Base-by-base conservation (phyloP, 2,888 invertebrate genomes). In the Drosophila maculinotata region DNA sequence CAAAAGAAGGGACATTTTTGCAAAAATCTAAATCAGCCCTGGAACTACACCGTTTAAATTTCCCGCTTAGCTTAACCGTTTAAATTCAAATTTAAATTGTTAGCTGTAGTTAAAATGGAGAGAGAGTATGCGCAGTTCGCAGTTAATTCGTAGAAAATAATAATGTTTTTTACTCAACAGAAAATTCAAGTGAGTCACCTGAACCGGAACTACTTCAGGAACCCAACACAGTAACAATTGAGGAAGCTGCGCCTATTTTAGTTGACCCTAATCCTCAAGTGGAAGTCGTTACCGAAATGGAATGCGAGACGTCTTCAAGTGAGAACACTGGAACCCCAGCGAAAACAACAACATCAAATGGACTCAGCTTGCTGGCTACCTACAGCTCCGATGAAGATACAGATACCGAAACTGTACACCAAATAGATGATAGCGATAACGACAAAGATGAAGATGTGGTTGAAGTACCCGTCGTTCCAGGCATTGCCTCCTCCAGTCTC, bases 341-440 rank as follows among this genome's bases (percentile, higher is more conserved):
- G 2, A 67, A 38, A 9, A 9, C 23, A 10, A 26, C 12, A 6
- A 5, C 25, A 5, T 47, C 76, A 20, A 79, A 81, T 26, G 82
- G 90, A 0, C 76, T 90, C 0, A 72, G 88, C 10, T 67, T 91
- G n/a, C 65, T 91, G 2, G 80, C 90, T 2, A 82, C 88, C 48
- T 91, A 91, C 39, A 75, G 76, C 25, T 89, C 91, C 0, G 82
- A 81, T 25, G 69, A 47, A n/a, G 77, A 74, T 1, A 74, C 85
- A 1, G 83, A 82, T 14, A 38, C 36, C 2, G 67, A 73, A 20
- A 56, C 45, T 25, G 51, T 52, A 0, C 36, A 36, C 5, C 14
- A 57, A 17, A 20, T 8, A 1, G 59, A 17, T 3, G 57, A 67
- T 2, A 76, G 71, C 9, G 87, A 87, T 25, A 71, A 73, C 0